A percentile compares a stretch with the other conserved stretches of the same genome.
Evolutionary conservation across 2,797 vertebrate genomes (phyloP).

Genomic region (Hirundo rustica): DNA sequence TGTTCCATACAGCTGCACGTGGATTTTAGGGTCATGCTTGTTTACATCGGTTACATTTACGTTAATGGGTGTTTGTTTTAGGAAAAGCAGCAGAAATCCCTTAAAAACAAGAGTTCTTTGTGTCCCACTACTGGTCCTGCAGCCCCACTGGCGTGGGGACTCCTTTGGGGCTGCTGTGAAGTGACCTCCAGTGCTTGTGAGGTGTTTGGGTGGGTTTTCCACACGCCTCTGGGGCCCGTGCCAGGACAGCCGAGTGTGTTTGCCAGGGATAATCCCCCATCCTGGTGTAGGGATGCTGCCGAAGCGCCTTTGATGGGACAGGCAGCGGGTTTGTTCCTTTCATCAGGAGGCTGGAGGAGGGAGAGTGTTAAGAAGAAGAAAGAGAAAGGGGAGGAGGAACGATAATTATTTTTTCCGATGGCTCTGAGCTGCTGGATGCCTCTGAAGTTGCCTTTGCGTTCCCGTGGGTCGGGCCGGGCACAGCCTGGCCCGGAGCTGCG

Average conservation of each 20-base stretch:
- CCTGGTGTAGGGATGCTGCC: fast-evolving
- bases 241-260: fast-evolving
- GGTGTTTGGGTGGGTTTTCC: neutral
- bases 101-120: neutral
- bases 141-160: neutral
- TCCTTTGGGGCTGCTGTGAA: neutral
- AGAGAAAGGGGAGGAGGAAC: neutral
- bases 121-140: neutral
- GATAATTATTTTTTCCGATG: neutral
- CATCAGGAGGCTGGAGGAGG: neutral
- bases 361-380: neutral
- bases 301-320: neutral
- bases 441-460: neutral
- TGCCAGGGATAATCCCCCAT: neutral
- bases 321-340: neutral
- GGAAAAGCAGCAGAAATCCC: neutral
- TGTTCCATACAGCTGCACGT: slow-evolving; percentile 8
- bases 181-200: fast-evolving
- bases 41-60: slow-evolving; percentile 11
- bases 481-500: neutral
- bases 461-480: neutral
- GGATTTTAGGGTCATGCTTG: slow-evolving; percentile 39
- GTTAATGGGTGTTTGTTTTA: slow-evolving; percentile 3
- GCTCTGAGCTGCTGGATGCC: neutral
- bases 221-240: fast-evolving